Conservation (phyloP, 2,797 vertebrate genomes). For the Gila robusta region DNA sequence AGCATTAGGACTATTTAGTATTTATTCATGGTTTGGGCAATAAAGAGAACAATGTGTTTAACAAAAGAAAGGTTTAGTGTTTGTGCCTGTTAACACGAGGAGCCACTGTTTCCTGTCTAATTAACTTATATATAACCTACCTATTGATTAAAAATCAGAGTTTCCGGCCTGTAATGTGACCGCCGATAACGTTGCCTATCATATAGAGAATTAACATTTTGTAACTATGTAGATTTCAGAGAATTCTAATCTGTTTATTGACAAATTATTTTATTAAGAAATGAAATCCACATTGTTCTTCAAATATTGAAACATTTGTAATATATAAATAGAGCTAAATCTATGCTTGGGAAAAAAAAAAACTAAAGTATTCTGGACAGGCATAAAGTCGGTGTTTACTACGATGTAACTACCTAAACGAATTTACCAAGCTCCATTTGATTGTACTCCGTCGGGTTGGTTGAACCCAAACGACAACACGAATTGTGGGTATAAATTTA, state of each 20-base stretch:
- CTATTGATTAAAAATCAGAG: conserved; percentile 77
- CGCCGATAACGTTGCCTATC: conserved; percentile 72
- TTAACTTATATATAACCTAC: conserved; percentile 69
- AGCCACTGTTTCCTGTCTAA: conserved; percentile 69
- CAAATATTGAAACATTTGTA: conserved; percentile 80
- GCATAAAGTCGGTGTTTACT: conserved; percentile 77
- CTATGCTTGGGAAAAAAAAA: conserved; percentile 63
- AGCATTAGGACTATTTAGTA: conserved; percentile 80
- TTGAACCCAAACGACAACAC: conserved; percentile 78
- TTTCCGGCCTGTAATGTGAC: conserved; percentile 74
- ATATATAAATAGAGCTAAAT: conserved; percentile 82
- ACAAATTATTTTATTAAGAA: conserved; percentile 87
- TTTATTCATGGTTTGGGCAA: conserved; percentile 84
- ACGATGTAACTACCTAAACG: conserved; percentile 65
- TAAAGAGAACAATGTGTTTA: conserved; percentile 76
- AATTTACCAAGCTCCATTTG: conserved; percentile 76
- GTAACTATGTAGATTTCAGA: conserved; percentile 82
- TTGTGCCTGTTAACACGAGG: conserved; percentile 81
- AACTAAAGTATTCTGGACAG: conserved; percentile 72
- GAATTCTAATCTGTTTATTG: conserved; percentile 83
- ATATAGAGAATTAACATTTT: conserved; percentile 84
- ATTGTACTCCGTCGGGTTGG: conserved; percentile 77
- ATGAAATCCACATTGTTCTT: conserved; percentile 74
- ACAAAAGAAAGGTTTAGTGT: conserved; percentile 70
- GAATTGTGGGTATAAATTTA: conserved; percentile 68